Percentiles rank a stretch among this genome's conserved stretches.
Evolutionary conservation across 2,113 vertebrate genomes (phyloP).

Genomic region (Rhinichthys klamathensis): DNA sequence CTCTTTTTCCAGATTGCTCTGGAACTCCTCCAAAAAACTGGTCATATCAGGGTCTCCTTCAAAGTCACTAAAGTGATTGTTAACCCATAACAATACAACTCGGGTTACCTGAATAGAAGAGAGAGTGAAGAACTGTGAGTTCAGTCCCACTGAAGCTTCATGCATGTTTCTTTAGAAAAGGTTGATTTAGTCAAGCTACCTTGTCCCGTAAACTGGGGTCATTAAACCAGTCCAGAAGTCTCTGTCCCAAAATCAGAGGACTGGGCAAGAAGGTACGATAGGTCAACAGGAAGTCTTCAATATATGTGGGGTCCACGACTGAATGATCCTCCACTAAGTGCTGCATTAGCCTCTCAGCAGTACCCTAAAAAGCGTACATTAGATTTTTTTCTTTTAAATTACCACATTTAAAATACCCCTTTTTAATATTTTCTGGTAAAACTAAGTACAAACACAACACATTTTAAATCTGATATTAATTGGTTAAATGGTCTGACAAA

Average conservation of each 20-base stretch:
- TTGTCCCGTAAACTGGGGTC: conserved; percentile 99
- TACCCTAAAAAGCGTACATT: conserved; percentile 79
- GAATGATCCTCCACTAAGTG: conserved; percentile 99
- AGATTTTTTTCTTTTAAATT: not conserved
- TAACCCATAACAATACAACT: conserved; percentile 98
- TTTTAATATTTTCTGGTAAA: not conserved
- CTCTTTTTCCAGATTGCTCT: conserved; percentile 97
- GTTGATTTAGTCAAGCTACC: conserved; percentile 68
- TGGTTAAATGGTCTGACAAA: not conserved
- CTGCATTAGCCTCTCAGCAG: conserved; percentile 94
- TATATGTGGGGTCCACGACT: conserved; percentile 96
- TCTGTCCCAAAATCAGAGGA: conserved; percentile 96
- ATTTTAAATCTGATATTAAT: not conserved
- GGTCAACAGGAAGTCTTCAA: conserved; percentile 97
- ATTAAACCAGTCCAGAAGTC: conserved; percentile 98
- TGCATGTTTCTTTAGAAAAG: not conserved
- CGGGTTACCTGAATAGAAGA: conserved; percentile 88
- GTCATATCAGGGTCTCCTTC: conserved; percentile 97
- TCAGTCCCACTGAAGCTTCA: not conserved
- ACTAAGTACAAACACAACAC: not conserved
- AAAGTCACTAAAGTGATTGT: conserved; percentile 99
- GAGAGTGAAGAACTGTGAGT: not conserved
- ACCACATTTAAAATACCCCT: not conserved
- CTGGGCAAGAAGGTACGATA: conserved; percentile 97
- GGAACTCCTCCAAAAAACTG: conserved; percentile 96